Percentiles rank a stretch among this genome's conserved stretches.
These are phyloP conservation scores for Proisotoma minuta DNA, from an alignment of 2,888 invertebrate species.

Conservation along the genomic window DNA sequence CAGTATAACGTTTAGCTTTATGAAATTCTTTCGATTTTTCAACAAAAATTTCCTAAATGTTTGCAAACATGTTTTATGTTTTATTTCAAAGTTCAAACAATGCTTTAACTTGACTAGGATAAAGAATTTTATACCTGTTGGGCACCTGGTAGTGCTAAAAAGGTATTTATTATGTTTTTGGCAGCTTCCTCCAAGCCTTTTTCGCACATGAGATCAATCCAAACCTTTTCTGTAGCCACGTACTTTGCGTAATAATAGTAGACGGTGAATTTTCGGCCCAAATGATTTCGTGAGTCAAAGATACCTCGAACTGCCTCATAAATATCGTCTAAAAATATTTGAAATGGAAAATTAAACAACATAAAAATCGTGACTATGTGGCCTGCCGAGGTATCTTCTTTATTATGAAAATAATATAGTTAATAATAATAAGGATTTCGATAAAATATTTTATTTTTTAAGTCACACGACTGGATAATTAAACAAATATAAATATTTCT, in stretches of 20 bases:
- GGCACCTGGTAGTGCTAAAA: slow-evolving; percentile 23
- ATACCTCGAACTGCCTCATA: slow-evolving; percentile 42
- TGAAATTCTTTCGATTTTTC: slow-evolving; percentile 23
- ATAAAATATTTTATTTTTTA: too few species aligned
- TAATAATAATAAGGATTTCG: too few species aligned
- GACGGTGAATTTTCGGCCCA: slow-evolving; percentile 37
- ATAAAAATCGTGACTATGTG: background rate
- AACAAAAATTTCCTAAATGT: slow-evolving; percentile 25
- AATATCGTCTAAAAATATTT: slow-evolving; percentile 14
- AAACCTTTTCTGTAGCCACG: slow-evolving; percentile 19
- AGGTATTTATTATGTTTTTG: slow-evolving; percentile 26
- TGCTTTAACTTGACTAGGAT: too few species aligned
- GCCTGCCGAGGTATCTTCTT: slow-evolving; percentile 6
- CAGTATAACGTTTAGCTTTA: background rate
- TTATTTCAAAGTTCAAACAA: background rate
- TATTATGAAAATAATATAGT: background rate
- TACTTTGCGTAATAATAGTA: slow-evolving; percentile 42
- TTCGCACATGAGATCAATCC: slow-evolving; percentile 12
- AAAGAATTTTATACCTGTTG: slow-evolving; percentile 42
- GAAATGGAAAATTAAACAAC: background rate
- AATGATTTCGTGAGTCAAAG: slow-evolving; percentile 34
- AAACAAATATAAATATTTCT: too few species aligned
- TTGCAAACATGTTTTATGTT: slow-evolving; percentile 2
- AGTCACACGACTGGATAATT: too few species aligned
- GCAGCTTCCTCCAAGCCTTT: slow-evolving; percentile 30